Base-by-base conservation (phyloP, 2,888 invertebrate species). In the Tricholauxania praeusta region DNA sequence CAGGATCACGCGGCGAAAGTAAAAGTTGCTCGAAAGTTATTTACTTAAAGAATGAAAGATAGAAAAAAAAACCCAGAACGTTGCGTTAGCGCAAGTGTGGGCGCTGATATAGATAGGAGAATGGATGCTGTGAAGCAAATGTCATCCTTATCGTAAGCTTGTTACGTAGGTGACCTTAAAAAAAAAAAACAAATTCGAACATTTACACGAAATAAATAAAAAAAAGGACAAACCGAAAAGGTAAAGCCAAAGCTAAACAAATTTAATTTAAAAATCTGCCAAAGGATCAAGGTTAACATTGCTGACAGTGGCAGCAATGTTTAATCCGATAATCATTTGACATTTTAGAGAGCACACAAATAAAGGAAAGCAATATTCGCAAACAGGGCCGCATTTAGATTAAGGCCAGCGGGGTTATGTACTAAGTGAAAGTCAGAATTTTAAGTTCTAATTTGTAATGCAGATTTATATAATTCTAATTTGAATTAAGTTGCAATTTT, bases 171-270 rank as follows among this genome's bases (percentile, higher is more conserved):
- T 62, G 53, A 70, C 70, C 70, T 63, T 70, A 52, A 39, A 62
- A 39, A 39, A 39, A 39, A 39, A 10, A 62, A 47, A 22, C 53
- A 55, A 62, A 60, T 52, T 63, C 52, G 63, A 70, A 63, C 17
- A 22, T 70, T 70, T 70, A 63, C 70, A 70, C 63, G 62, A 62
- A 70, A 53, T 49, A 68, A 49, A 59, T 49, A 59, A 57, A 28
- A 39, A 39, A 39, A 39, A 39, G 1, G 39, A 39, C 39, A 39
- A 2, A 39, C 39, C 39, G 39, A 39, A 39, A 51, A 51, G 28
- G 60, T 39, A 39, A 51, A n/a, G 69, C 51, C 17, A 69, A 62
- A 60, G 69, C 32, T 19, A 52, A 60, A 19, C 17, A 62, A 55
- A 69, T 52, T 57, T 22, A 67, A 53, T 53, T 32, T 52, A 55